Percentiles rank a stretch among this genome's conserved stretches.
Evolutionary conservation across 2,888 invertebrate species (phyloP).

Genomic region (Oscheius myriophilus): DNA sequence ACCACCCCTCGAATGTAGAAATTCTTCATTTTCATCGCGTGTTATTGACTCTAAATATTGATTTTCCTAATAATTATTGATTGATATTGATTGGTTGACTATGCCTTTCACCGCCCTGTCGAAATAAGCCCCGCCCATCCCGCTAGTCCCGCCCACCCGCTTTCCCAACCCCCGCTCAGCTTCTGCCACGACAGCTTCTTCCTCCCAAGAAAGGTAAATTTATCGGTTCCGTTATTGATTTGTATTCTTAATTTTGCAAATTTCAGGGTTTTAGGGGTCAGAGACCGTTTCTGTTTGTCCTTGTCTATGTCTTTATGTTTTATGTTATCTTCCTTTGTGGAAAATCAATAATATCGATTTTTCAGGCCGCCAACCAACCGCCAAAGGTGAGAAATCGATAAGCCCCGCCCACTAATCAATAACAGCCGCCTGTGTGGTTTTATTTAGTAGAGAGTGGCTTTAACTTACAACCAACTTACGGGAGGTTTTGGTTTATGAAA

Average conservation of each 20-base stretch:
- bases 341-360: slow-evolving; percentile 19
- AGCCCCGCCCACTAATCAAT: slow-evolving; percentile 15
- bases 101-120: slow-evolving; percentile 13
- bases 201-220: slow-evolving; percentile 1
- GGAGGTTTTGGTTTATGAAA: slow-evolving; percentile 3
- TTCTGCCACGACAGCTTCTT: slow-evolving; percentile 4
- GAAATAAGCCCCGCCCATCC: slow-evolving; percentile 5
- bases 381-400: slow-evolving; percentile 59
- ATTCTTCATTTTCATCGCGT: background rate
- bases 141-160: slow-evolving; percentile 7
- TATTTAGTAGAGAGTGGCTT: slow-evolving; percentile 8
- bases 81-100: slow-evolving; percentile 15
- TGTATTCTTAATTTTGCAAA: background rate
- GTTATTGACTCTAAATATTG: slow-evolving; percentile 16
- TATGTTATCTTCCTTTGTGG: slow-evolving; percentile 7
- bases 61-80: slow-evolving; percentile 17
- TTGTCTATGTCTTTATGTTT: slow-evolving; percentile 35
- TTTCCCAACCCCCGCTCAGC: slow-evolving; percentile 17
- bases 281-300: slow-evolving; percentile 17
- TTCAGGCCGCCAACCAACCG: slow-evolving; percentile 62
- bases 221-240: background rate
- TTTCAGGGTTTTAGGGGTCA: slow-evolving; percentile 25
- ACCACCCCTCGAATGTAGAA: slow-evolving; percentile 7
- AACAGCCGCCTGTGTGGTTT: background rate
- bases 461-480: background rate